A percentile compares a stretch with the other conserved stretches of the same genome.
Evolutionary conservation across 2,113 vertebrate genomes (phyloP).

Genomic region (Epinephelus cyanopodus): DNA sequence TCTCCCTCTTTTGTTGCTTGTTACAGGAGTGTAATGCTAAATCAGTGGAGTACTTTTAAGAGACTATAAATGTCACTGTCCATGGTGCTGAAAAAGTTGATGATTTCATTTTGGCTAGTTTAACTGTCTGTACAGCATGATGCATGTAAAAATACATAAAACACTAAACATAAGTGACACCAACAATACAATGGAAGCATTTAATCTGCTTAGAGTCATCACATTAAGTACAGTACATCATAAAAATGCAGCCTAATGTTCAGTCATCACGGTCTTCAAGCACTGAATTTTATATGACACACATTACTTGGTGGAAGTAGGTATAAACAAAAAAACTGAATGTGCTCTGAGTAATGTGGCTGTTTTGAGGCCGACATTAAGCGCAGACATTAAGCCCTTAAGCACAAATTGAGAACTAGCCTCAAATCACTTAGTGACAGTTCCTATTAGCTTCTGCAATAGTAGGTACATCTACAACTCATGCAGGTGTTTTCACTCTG

Average conservation of each 20-base stretch:
- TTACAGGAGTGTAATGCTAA: neutral
- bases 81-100: conserved; percentile 25
- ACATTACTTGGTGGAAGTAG: conserved; percentile 15
- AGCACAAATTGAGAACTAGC: conserved; percentile 46
- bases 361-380: conserved; percentile 47
- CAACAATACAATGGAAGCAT: neutral
- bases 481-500: conserved; percentile 21
- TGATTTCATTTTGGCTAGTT: neutral
- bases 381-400: conserved; percentile 35
- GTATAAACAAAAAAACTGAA: neutral
- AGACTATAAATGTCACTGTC: neutral
- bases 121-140: neutral
- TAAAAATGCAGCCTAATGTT: conserved; percentile 17
- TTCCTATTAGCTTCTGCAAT: conserved; percentile 36
- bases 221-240: neutral
- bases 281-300: conserved; percentile 14
- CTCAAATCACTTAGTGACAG: conserved; percentile 49
- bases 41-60: neutral
- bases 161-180: conserved; percentile 1
- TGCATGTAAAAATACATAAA: neutral
- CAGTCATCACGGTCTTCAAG: conserved; percentile 7
- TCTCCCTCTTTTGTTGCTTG: too few species aligned
- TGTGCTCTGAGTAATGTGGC: conserved; percentile 16
- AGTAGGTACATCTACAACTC: conserved; percentile 16
- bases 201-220: conserved; percentile 1